Evolutionary conservation across 2,797 vertebrate species (phyloP), one percentile per base, ranked within the genome.

Genomic region (Pempheris klunzingeri): DNA sequence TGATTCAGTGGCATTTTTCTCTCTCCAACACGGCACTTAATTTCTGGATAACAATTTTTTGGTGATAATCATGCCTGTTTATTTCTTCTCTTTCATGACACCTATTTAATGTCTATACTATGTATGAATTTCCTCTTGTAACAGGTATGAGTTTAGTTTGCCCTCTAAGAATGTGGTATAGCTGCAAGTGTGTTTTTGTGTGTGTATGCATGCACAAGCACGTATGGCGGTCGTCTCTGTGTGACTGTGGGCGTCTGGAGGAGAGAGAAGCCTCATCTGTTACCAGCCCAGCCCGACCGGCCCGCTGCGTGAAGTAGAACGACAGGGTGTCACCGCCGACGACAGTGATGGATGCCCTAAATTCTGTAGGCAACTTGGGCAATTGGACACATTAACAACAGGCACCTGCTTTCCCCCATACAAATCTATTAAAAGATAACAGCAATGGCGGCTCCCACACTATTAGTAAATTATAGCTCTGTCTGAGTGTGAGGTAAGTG

Each of bases 371-470:
- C 93, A 95, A 95, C 93, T 95, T 94, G 93, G 94, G 93, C 95
- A 95, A 95, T 95, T 94, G 94, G 94, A 95, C 93, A 92, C 95
- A 96, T 96, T 96, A 95, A 96, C 94, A 96, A 95, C 93, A 94
- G 93, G 93, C 95, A 96, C 94, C 95, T 95, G 95, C 93, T 95
- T 96, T 95, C 92, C 93, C 92, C 93, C 88, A 85, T 95, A 95
- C 94, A 95, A 96, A 96, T 95, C 95, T 95, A 96, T 95, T 96
- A 96, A 96, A 96, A 95, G 94, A 96, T 95, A 96, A 95, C 94
- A 94, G 93, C 91, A 95, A 95, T 92, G 91, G 93, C 90, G 83
- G 90, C 93, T 93, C 88, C 85, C 60, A 86, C 93, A 94, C 92
- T 95, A 94, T 94, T 95, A 94, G 94, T 94, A 95, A 95, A 95